Percentiles rank a stretch among this genome's conserved stretches.
phyloP scores from a whole-genome alignment of 1,140 invertebrate genomes.

The Lordiphosa clarofinis region DNA sequence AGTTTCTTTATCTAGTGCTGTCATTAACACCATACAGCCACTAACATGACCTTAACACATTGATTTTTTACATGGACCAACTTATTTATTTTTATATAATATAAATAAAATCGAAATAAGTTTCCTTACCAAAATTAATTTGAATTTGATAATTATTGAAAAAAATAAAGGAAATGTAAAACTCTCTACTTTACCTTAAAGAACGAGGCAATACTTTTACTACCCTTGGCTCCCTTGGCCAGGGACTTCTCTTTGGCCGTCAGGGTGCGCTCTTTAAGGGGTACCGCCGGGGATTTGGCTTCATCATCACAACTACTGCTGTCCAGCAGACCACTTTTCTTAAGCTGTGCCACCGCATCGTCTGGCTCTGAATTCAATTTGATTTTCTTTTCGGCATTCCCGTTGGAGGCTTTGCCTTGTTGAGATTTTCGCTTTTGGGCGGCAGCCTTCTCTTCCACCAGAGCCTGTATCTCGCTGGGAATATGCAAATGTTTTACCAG shows the following conservation, averaged over 20 bases:
- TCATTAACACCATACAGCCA: no score
- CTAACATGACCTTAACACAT: no score
- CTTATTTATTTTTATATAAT: no score
- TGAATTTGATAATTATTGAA: no score
- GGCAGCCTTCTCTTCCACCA: conserved; percentile 49
- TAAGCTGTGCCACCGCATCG: conserved; percentile 32
- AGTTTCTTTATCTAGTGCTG: no score
- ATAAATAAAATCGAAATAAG: no score
- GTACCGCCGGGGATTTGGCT: conserved; percentile 17
- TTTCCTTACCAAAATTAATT: no score
- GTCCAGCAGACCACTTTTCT: conserved; percentile 52
- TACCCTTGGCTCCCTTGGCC: conserved; percentile 86
- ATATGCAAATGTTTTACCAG: conserved; percentile 51
- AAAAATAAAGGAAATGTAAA: neutral
- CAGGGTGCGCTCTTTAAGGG: conserved; percentile 79
- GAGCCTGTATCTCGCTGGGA: conserved; percentile 63
- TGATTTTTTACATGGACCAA: no score
- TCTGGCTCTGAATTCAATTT: conserved; percentile 37
- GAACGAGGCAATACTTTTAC: conserved; percentile 87
- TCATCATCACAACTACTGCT: conserved; percentile 37
- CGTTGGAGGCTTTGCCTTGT: conserved; percentile 25
- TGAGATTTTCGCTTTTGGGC: conserved; percentile 68
- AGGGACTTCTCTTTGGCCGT: conserved; percentile 86
- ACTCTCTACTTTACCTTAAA: conserved; percentile 81
- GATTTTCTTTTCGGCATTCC: conserved; percentile 53